phyloP scores from a whole-genome alignment of 2,797 vertebrate species.

The Dendrocincla tyrannina region DNA sequence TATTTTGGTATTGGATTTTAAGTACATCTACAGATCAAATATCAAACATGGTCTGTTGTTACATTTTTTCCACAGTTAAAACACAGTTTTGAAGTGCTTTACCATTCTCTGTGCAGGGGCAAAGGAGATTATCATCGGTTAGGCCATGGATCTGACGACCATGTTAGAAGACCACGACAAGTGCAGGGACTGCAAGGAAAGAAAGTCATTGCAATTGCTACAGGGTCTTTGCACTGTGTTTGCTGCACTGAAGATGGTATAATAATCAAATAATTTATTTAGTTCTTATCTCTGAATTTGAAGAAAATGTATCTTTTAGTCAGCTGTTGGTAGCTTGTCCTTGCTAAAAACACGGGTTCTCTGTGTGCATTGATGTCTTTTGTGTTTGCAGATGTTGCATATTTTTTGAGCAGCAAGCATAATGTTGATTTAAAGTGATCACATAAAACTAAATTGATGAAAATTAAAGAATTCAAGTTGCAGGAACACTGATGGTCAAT shows the following conservation, averaged over 20 bases:
- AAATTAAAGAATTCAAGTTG: neutral
- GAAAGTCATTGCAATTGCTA: constrained; percentile 99
- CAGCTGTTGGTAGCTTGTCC: neutral
- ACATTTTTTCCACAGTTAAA: neutral
- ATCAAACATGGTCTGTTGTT: neutral
- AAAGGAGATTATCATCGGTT: constrained; percentile 98
- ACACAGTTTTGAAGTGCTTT: neutral
- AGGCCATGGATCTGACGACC: constrained; percentile 97
- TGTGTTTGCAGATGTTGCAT: neutral
- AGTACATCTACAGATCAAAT: neutral
- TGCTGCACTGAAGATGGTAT: constrained; percentile 98
- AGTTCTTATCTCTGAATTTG: neutral
- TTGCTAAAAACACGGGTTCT: neutral
- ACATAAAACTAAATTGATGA: neutral
- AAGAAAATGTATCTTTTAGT: neutral
- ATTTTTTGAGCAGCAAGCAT: neutral
- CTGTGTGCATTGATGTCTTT: neutral
- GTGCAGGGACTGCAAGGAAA: constrained; percentile 98
- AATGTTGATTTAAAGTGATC: neutral
- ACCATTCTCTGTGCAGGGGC: constrained; percentile 81
- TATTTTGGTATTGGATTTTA: neutral
- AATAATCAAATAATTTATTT: neutral
- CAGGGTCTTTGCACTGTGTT: constrained; percentile 95
- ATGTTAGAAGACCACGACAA: constrained; percentile 93
- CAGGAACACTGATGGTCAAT: neutral